Conservation (phyloP, 2,888 invertebrate species). For the Acleris laterana region DNA sequence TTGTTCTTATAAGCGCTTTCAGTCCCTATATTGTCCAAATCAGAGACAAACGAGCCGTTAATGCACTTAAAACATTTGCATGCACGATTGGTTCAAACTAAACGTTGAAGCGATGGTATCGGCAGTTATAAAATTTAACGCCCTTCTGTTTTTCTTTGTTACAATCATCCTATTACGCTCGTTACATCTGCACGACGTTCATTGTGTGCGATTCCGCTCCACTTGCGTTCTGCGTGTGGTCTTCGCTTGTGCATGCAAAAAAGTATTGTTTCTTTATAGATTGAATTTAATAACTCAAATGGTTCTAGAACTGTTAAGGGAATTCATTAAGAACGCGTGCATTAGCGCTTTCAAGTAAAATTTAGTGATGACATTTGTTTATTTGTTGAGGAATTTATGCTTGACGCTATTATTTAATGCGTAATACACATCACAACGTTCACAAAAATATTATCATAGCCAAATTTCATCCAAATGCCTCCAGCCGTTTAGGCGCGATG, state of each 20-base stretch:
- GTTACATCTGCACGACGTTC: constrained; percentile 41
- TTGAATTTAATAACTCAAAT: neutral
- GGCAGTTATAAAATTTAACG: constrained; percentile 43
- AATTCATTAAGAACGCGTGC: too few species aligned
- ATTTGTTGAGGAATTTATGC: too few species aligned
- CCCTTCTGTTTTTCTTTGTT: constrained; percentile 42
- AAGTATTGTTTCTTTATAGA: constrained; percentile 1
- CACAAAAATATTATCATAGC: too few species aligned
- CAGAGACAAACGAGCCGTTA: neutral
- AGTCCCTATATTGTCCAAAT: constrained; percentile 5
- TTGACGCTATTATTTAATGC: too few species aligned
- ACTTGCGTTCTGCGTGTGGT: constrained; percentile 42
- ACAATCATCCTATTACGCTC: constrained; percentile 42
- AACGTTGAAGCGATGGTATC: constrained; percentile 28
- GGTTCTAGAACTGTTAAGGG: too few species aligned
- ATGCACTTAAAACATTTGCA: constrained; percentile 11
- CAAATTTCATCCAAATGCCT: too few species aligned
- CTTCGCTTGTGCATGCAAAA: constrained; percentile 18
- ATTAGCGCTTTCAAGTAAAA: too few species aligned
- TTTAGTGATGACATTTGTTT: too few species aligned
- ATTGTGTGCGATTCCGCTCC: constrained; percentile 41
- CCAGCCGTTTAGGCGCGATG: too few species aligned
- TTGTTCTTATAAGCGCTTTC: constrained; percentile 21
- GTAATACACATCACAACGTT: too few species aligned
- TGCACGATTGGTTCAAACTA: constrained; percentile 25